phyloP scores from a whole-genome alignment of 2,797 vertebrate species.

The Mallotus villosus region DNA sequence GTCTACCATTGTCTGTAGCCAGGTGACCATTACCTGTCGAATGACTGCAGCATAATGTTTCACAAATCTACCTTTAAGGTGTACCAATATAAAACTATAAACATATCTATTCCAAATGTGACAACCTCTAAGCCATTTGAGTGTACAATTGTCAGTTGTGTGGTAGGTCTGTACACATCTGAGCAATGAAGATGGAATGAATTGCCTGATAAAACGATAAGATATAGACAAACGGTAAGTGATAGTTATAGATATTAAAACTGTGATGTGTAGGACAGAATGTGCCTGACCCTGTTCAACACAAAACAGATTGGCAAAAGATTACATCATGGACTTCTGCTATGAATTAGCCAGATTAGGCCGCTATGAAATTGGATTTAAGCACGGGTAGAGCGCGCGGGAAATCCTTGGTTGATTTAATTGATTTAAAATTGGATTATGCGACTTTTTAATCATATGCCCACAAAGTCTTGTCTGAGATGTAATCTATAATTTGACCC shows the following conservation, averaged over 20 bases:
- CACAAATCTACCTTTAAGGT: too few species aligned
- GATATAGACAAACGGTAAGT: slow-evolving; percentile 26
- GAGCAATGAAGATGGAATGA: not conserved
- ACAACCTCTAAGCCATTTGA: too few species aligned
- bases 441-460: slow-evolving; percentile 61
- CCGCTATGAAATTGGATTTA: slow-evolving; percentile 71
- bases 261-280: slow-evolving; percentile 59
- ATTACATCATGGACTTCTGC: slow-evolving; percentile 75
- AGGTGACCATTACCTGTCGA: too few species aligned
- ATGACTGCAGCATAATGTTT: too few species aligned
- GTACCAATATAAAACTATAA: too few species aligned
- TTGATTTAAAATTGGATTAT: slow-evolving; percentile 72
- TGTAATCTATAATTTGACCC: slow-evolving; percentile 52
- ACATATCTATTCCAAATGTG: too few species aligned
- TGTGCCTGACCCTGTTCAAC: slow-evolving; percentile 60
- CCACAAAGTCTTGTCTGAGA: slow-evolving; percentile 31
- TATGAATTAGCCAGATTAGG: slow-evolving; percentile 74
- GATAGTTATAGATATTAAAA: slow-evolving; percentile 56
- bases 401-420: slow-evolving; percentile 73
- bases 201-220: not conserved
- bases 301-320: slow-evolving; percentile 64
- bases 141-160: too few species aligned
- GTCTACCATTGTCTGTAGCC: too few species aligned
- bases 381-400: slow-evolving; percentile 58
- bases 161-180: not conserved